Percentiles rank a stretch among this genome's conserved stretches.
Conservation (phyloP, 2,888 invertebrate species). For the Microplitis manilae region DNA sequence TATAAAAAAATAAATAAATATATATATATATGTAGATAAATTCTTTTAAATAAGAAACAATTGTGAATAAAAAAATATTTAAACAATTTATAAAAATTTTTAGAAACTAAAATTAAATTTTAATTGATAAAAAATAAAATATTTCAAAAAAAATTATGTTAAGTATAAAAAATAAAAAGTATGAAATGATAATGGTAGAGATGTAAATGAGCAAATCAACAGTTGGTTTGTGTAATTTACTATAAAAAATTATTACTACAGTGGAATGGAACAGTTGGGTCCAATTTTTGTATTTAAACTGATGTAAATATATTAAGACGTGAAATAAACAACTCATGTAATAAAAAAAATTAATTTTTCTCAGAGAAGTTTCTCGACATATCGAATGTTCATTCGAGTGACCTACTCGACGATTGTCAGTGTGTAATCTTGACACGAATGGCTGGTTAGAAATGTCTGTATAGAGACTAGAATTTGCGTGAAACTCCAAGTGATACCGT, state of each 20-base stretch:
- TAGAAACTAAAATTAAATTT: too few relatives aligned
- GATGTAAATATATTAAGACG: not conserved
- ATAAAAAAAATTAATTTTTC: conserved; percentile 12
- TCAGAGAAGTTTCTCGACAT: not conserved
- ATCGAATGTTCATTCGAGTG: conserved; percentile 23
- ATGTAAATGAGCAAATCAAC: too few relatives aligned
- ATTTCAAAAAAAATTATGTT: too few relatives aligned
- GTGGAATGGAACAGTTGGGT: not conserved
- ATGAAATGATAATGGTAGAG: too few relatives aligned
- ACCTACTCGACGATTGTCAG: conserved; percentile 8
- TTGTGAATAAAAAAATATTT: too few relatives aligned
- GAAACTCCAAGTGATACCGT: conserved; percentile 1
- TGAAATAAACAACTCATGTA: conserved; percentile 13
- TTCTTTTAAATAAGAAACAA: too few relatives aligned
- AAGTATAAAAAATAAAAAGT: too few relatives aligned
- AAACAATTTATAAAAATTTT: too few relatives aligned
- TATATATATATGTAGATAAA: too few relatives aligned
- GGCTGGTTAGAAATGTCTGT: not conserved
- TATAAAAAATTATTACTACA: not conserved
- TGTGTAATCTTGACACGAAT: conserved; percentile 13
- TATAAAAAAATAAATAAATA: too few relatives aligned
- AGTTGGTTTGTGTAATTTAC: too few relatives aligned
- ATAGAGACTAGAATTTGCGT: conserved; percentile 11
- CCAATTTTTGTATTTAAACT: not conserved
- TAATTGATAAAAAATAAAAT: too few relatives aligned